Base-by-base conservation (phyloP, 30 jellyfish, hydroid and myxozoan genomes). In the Rhopilema esculentum region DNA sequence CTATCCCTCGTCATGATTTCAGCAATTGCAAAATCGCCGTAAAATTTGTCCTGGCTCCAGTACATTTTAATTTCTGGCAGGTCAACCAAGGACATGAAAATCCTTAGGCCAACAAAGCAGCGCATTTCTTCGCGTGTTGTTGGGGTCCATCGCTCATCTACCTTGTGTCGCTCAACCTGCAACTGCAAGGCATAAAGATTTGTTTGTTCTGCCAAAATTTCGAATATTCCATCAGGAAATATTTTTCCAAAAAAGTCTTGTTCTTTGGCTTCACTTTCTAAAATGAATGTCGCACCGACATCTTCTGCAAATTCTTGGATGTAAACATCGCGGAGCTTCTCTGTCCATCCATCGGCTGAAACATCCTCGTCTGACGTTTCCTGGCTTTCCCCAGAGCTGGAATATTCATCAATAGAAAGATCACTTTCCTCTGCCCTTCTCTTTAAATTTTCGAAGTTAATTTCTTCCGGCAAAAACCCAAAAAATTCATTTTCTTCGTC, bases 11-110 rank as follows among this genome's bases (percentile, higher is more conserved):
- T 18, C 86, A 75, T 33, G 27, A 75, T 7, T 4, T 75, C 79
- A 9, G 86, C 86, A 33, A 75, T 40, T 17, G 63, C 30, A 53
- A 75, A 75, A 33, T 75, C 27, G 17, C 86, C 86, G 51, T 33
- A 75, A 19, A 75, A 40, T 31, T 40, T 75, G 74, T 75, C 86
- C 51, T 23, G 21, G 40, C 32, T 7, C 79, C 86, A 75, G 51
- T 75, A 33, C 86, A 75, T 49, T 75, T 75, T 48, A 8, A 75
- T 22, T 48, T 75, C 86, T 1, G 86, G 74, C 51, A 75, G 40
- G 74, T 40, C 49, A 49, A 51, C 40, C 21, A 49, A 27, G 0
- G 86, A 75, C 86, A 75, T 31, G 29, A 20, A 75, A 19, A 40
- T 9, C 26, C 78, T 20, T 22, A 40, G 50, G 79, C 49, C 86